phyloP scores from a whole-genome alignment of 2,888 invertebrate species.

The Eulithis testata region DNA sequence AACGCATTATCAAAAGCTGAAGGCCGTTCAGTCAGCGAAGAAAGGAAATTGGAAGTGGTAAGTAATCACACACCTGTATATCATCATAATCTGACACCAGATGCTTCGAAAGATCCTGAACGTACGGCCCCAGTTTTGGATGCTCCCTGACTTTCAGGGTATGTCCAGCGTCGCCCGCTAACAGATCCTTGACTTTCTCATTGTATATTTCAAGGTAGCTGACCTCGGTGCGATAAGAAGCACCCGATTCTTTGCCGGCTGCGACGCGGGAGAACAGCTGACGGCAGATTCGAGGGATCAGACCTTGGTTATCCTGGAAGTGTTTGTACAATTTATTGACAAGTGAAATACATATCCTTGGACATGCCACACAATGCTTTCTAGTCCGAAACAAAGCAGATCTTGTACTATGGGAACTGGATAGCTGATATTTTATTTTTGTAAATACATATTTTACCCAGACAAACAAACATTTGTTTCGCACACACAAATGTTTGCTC shows the following conservation, averaged over 20 bases:
- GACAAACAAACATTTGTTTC: no score
- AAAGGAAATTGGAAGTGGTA: no score
- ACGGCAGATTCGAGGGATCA: conserved; percentile 94
- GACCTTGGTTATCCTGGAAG: conserved; percentile 89
- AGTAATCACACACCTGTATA: conserved; percentile 87
- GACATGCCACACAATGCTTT: no score
- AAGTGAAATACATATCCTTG: no score
- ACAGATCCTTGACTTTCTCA: conserved; percentile 90
- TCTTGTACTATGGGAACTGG: no score
- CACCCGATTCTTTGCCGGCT: conserved; percentile 91
- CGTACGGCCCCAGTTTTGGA: conserved; percentile 92
- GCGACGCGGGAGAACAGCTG: conserved; percentile 92
- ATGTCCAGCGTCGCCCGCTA: conserved; percentile 86
- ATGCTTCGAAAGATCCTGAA: conserved; percentile 94
- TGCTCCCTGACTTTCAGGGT: conserved; percentile 92
- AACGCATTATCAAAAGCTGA: no score
- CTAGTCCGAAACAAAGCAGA: no score
- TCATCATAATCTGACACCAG: conserved; percentile 94
- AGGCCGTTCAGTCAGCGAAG: no score
- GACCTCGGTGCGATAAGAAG: conserved; percentile 94
- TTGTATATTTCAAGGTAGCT: conserved; percentile 95
- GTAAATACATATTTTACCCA: no score
- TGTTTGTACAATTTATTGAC: no score
- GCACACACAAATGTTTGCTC: no score
- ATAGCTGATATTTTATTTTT: no score